Base-by-base conservation (phyloP, 2,113 vertebrate genomes). In the Lates calcarifer region DNA sequence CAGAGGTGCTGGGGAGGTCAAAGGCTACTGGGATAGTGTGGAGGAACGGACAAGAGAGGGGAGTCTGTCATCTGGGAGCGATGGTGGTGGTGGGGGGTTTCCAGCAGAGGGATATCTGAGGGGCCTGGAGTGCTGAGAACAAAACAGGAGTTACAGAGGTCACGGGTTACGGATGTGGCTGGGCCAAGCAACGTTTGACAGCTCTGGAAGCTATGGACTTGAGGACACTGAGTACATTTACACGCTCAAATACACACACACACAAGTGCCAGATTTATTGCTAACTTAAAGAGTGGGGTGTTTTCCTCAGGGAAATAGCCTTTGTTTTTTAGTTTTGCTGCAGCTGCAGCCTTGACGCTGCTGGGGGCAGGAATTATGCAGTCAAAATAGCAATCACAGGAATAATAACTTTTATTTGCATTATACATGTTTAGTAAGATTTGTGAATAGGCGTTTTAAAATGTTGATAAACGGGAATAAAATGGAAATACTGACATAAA, bases 101-200 rank as follows among this genome's bases (percentile, higher is more conserved):
- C 57, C 62, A 80, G 63, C 22, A 74, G 69, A 76, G 83, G 84
- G 81, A 70, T 72, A 71, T 85, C 77, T 84, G n/a, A 85, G 85
- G 85, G 72, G 75, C 74, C 86, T 61, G 83, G 73, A 86, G 89
- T 39, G 81, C 67, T 15, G 63, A 81, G 90, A 92, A 93, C 88
- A 90, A 85, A 93, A 89, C 90, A 90, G 92, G 83, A 93, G 93
- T 94, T 87, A 77, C 73, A 66, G 89, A 82, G 93, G 92, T 93
- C 88, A 92, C 1, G 57, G 89, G 83, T 89, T 79, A 76, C 84
- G 84, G 89, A 92, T 87, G 91, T 90, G 33, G 75, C n/a, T 29
- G 74, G 88, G 81, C 79, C 69, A 37, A 77, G 82, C 68, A 51
- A 74, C 78, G 58, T 89, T 81, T 88, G 90, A 90, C 86, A 83